These are phyloP conservation scores for Anthophora plumipes DNA, from an alignment of 2,888 invertebrate species.

Conservation along the genomic window DNA sequence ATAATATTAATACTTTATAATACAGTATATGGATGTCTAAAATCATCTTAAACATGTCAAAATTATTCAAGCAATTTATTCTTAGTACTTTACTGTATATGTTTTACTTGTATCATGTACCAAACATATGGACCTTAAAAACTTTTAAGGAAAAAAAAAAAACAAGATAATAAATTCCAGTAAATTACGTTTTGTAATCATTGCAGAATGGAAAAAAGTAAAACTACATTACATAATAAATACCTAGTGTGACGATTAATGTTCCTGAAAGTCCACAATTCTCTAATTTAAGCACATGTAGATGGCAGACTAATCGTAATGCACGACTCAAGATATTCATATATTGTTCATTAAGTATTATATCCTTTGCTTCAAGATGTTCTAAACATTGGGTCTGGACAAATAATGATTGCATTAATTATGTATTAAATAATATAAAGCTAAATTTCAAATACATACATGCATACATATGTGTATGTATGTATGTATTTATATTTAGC, in stretches of 20 bases:
- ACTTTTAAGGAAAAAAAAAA: not conserved
- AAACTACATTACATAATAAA: slow-evolving; percentile 58
- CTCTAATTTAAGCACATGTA: slow-evolving; percentile 92
- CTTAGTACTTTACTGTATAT: not conserved
- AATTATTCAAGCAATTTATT: not conserved
- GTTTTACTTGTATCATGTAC: not conserved
- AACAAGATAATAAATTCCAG: not conserved
- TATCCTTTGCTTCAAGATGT: slow-evolving; percentile 88
- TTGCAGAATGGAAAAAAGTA: slow-evolving; percentile 15
- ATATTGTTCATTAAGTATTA: slow-evolving; percentile 88
- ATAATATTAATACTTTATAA: not conserved
- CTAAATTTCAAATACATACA: slow-evolving; percentile 31
- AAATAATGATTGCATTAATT: slow-evolving; percentile 66
- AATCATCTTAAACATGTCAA: slow-evolving; percentile 5
- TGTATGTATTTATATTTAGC: too few relatives aligned
- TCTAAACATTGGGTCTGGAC: slow-evolving; percentile 89
- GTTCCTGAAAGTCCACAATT: slow-evolving; percentile 91
- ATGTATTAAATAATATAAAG: slow-evolving; percentile 28
- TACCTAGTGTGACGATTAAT: slow-evolving; percentile 91
- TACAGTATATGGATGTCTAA: not conserved
- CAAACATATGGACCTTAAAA: slow-evolving; percentile 22
- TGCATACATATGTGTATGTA: too few relatives aligned
- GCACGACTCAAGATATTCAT: slow-evolving; percentile 91
- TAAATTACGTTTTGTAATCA: not conserved
- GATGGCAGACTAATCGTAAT: slow-evolving; percentile 89